Evolutionary conservation across 2,113 vertebrate genomes (phyloP).

Genomic region (Hippocampus mohnikei): DNA sequence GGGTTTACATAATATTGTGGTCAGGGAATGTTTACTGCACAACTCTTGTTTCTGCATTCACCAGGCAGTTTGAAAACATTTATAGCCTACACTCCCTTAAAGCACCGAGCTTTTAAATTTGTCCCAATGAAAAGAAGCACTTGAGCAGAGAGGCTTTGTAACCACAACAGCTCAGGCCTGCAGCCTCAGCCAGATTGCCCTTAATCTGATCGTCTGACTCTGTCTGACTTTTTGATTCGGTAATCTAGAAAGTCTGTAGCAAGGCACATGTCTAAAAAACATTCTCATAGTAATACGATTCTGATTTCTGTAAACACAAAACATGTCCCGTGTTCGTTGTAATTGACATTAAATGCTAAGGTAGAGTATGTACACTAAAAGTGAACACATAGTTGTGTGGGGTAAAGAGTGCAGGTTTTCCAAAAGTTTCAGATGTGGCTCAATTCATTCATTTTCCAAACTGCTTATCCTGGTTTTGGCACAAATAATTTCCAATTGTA

Average conservation of each 20-base stretch:
- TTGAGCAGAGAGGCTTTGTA: constrained; percentile 29
- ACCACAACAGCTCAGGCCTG: constrained; percentile 25
- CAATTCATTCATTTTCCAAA: no score
- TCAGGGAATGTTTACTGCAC: background rate
- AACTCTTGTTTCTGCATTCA: background rate
- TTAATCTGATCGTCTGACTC: constrained; percentile 62
- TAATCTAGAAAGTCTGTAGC: constrained; percentile 42
- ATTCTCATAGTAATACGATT: background rate
- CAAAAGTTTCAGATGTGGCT: background rate
- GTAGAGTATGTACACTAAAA: background rate
- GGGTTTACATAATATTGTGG: background rate
- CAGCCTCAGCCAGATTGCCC: constrained; percentile 47
- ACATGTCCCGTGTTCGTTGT: background rate
- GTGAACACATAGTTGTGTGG: background rate
- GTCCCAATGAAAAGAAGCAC: constrained; percentile 6
- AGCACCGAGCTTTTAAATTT: constrained; percentile 2
- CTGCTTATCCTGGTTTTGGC: no score
- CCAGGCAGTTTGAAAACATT: background rate
- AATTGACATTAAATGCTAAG: no score
- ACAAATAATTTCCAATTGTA: background rate
- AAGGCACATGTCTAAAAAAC: background rate
- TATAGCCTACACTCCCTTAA: background rate
- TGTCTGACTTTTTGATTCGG: constrained; percentile 48
- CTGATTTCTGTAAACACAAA: background rate
- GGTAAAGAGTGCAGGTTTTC: background rate